Evolutionary conservation across 2,113 vertebrate species (phyloP), one percentile per base, ranked within the genome.

Genomic region (Cyprinodon variegatus): DNA sequence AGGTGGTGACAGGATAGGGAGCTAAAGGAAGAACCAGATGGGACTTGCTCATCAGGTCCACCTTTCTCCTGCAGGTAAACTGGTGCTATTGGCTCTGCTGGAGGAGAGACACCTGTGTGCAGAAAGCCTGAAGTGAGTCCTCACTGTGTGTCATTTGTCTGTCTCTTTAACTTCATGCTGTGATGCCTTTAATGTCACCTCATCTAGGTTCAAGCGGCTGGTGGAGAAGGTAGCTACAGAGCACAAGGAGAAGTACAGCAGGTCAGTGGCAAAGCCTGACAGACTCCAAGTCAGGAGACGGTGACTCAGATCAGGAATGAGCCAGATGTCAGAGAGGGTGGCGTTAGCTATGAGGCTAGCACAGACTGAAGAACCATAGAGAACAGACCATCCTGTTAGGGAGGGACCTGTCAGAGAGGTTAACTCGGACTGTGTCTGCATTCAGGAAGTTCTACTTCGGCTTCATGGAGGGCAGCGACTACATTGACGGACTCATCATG

Each of bases 401-500:
- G 29, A 29, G 29, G 29, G 29, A 29, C 29, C 29, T 29, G 29
- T 29, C 29, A 29, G 29, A 29, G 29, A 20, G 5, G 4, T 3
- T 5, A 20, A 59, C 70, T 2, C 8, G 82, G 20, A 68, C 11
- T 2, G 36, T 45, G 12, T 57, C 6, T 65, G 0, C 70, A 2
- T 53, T 59, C 86, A 95, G 94, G 53, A 89, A 92, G 82, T 96
- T 98, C 84, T 95, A 97, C 78, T 99, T 99, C 89, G 98, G 98
- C 70, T 96, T 96, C 79, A 96, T 99, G 95, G 95, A 97, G 57
- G 97, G 93, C 65, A 94, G 90, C 43, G 95, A 95, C 37, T 99
- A 97, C 84, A 94, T 99, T 46, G 96, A 95, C 20, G 96, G 96
- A 29, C 92, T 98, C 29, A 87, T 98, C 70, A 98, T 99, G 98